Conservation (phyloP, 1,140 invertebrate species). For the Macrostomum lignano region DNA sequence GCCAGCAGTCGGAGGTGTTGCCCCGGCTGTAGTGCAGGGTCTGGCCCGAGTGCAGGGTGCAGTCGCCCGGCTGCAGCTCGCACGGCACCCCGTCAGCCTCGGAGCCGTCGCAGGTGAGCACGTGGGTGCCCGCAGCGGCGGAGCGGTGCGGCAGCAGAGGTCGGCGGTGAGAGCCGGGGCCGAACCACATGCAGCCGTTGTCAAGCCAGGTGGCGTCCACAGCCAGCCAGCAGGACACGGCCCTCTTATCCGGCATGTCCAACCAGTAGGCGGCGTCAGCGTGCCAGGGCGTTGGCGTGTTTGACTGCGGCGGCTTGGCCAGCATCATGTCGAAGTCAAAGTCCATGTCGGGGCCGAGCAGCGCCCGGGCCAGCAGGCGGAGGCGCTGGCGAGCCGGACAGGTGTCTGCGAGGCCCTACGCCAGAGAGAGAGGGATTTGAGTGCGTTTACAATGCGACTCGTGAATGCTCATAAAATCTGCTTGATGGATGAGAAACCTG, state of each 20-base stretch:
- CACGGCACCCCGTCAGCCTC: not conserved
- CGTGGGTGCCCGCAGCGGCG: not conserved
- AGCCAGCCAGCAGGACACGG: slow-evolving; percentile 5
- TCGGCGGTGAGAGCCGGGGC: not conserved
- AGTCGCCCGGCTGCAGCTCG: not conserved
- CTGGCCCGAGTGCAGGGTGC: not conserved
- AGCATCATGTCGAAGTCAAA: no score
- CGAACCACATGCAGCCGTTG: slow-evolving; percentile 3
- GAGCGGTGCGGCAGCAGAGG: not conserved
- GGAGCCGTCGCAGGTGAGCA: not conserved
- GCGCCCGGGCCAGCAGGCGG: no score
- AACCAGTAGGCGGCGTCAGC: slow-evolving; percentile 7
- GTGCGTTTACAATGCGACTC: no score
- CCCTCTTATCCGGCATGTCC: slow-evolving; percentile 6
- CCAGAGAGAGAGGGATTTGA: no score
- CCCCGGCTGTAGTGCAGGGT: slow-evolving; percentile 2
- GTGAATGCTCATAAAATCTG: no score
- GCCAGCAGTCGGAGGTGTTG: no score
- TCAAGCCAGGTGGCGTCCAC: not conserved
- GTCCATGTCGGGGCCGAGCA: no score
- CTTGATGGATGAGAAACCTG: no score
- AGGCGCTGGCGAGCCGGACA: no score
- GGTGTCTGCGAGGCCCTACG: no score
- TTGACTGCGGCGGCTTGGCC: no score
- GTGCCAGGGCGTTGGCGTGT: slow-evolving; percentile 7